Evolutionary conservation across 2,797 vertebrate genomes (phyloP).

Genomic region (Karalla daura): DNA sequence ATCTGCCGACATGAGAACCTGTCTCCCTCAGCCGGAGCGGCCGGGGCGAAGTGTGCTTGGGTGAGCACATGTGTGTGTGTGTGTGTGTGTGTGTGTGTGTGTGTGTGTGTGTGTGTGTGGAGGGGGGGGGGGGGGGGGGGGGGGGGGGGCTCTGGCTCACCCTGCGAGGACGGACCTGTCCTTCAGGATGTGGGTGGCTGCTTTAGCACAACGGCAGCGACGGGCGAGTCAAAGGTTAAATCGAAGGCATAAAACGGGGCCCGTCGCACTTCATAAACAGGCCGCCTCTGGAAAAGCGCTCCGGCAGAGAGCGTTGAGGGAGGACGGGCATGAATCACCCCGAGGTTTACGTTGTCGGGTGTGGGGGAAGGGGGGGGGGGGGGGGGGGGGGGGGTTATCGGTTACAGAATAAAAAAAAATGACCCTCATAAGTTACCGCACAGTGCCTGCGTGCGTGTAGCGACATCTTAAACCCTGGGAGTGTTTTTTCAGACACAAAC

Average conservation of each 20-base stretch:
- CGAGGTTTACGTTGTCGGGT: too few relatives aligned
- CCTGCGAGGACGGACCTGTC: background rate
- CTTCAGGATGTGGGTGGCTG: conserved; percentile 5
- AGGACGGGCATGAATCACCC: too few relatives aligned
- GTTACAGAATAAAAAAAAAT: too few relatives aligned
- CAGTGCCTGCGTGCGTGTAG: background rate
- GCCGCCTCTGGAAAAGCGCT: background rate
- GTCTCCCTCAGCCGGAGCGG: conserved; percentile 33
- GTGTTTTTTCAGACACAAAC: background rate
- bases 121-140: too few relatives aligned
- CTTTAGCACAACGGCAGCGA: background rate
- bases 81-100: conserved; percentile 33
- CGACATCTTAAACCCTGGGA: background rate
- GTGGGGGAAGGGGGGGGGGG: too few relatives aligned
- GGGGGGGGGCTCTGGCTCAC: conserved; percentile 23
- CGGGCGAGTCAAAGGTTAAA: background rate
- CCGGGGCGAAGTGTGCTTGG: conserved; percentile 43
- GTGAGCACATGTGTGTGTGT: conserved; percentile 23
- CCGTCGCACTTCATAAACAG: background rate
- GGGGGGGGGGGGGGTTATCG: too few relatives aligned
- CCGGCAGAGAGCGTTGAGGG: background rate
- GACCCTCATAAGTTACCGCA: background rate
- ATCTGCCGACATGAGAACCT: conserved; percentile 68
- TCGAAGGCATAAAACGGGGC: background rate
- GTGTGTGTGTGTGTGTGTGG: conserved; percentile 22